Conservation (phyloP, 2,797 vertebrate species). For the Pogonophryne albipinna region DNA sequence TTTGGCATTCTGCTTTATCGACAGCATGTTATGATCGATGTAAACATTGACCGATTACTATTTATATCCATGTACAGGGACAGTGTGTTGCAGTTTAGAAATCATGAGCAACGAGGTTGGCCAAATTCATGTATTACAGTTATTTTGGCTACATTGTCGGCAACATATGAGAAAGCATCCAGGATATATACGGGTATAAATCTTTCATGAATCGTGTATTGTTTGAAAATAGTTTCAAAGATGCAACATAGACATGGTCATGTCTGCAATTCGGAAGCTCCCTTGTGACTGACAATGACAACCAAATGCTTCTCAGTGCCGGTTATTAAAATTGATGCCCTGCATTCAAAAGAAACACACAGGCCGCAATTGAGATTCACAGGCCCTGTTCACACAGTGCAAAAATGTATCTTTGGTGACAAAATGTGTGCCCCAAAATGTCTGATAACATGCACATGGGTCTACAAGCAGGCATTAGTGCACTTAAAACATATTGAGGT, state of each 20-base stretch:
- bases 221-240: background rate
- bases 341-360: conserved; percentile 16
- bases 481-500: background rate
- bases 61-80: conserved; percentile 43
- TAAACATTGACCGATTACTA: conserved; percentile 55
- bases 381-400: background rate
- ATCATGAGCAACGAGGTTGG: conserved; percentile 8
- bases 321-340: conserved; percentile 6
- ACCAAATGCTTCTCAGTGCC: background rate
- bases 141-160: background rate
- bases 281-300: background rate
- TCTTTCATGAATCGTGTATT: background rate
- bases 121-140: conserved; percentile 24
- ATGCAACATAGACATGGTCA: conserved; percentile 21
- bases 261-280: conserved; percentile 2
- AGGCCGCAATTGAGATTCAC: background rate
- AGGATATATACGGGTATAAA: background rate
- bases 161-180: background rate
- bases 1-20: conserved; percentile 53
- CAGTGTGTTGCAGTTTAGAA: conserved; percentile 27
- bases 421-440: background rate
- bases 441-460: background rate
- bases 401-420: conserved; percentile 9
- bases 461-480: conserved; percentile 3
- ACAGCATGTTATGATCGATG: conserved; percentile 56